Evolutionary conservation across 2,888 invertebrate genomes (phyloP).

Genomic region (Drosophila monieri): DNA sequence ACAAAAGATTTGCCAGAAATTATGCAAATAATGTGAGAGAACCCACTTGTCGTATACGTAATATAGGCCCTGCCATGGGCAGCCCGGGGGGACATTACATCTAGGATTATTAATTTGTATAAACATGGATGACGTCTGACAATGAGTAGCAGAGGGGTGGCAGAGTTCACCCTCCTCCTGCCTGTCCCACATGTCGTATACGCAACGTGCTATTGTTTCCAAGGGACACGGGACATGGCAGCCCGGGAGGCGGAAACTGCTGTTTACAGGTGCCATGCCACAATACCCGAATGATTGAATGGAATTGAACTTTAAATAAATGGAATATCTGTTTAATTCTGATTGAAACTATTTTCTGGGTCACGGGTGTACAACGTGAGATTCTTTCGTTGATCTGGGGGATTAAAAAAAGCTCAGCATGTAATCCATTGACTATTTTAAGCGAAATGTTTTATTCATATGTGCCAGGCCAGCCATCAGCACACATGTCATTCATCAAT

Average conservation of each 20-base stretch:
- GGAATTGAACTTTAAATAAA: neutral
- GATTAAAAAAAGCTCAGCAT: neutral
- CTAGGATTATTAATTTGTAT: slow-evolving; percentile 31
- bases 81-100: slow-evolving; percentile 4
- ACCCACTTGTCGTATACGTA: slow-evolving; percentile 61
- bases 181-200: slow-evolving; percentile 33
- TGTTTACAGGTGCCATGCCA: slow-evolving; percentile 4
- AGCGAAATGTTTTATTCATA: slow-evolving; percentile 36
- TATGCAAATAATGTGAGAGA: slow-evolving; percentile 19
- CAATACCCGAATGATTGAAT: neutral
- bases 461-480: slow-evolving; percentile 25
- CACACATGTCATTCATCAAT: slow-evolving; percentile 24
- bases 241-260: slow-evolving; percentile 3
- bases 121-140: slow-evolving; percentile 33
- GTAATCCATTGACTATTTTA: neutral
- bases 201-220: slow-evolving; percentile 21
- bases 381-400: neutral
- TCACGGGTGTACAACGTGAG: neutral
- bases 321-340: neutral
- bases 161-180: neutral
- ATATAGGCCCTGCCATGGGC: slow-evolving; percentile 7
- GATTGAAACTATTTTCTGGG: neutral
- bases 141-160: slow-evolving; percentile 1
- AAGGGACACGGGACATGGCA: neutral
- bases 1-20: slow-evolving; percentile 4